phyloP scores from a whole-genome alignment of 30 jellyfish, hydroid and myxozoan genomes.

The Catostylus mosaicus region DNA sequence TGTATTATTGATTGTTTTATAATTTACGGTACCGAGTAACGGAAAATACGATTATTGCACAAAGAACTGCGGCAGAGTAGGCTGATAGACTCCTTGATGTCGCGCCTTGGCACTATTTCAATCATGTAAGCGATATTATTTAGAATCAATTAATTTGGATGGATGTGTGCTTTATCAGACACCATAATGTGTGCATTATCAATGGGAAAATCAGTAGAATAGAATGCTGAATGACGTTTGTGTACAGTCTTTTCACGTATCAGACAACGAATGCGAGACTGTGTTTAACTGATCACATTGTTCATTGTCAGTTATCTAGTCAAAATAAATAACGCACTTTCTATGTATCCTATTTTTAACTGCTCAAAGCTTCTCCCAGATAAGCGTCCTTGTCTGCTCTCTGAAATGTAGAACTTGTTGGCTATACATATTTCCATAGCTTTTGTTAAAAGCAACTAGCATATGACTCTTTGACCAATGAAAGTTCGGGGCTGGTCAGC shows the following conservation, averaged over 20 bases:
- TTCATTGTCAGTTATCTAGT: slow-evolving; percentile 2
- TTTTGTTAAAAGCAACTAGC: no score
- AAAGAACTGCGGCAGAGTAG: slow-evolving; percentile 5
- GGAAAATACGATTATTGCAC: slow-evolving; percentile 3
- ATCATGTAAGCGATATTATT: background rate
- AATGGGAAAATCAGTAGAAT: slow-evolving; percentile 6
- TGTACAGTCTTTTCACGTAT: background rate
- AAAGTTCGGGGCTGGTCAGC: no score
- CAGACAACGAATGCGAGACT: background rate
- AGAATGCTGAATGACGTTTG: background rate
- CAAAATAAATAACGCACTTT: background rate
- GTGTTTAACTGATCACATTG: background rate
- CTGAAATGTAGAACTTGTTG: no score
- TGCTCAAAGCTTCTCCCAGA: no score
- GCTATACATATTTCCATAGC: no score
- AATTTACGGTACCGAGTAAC: slow-evolving; percentile 11
- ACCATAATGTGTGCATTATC: background rate
- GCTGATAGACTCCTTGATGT: slow-evolving; percentile 11
- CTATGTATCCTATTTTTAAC: background rate
- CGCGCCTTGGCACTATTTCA: slow-evolving; percentile 19
- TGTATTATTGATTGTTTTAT: background rate
- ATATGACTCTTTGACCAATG: no score
- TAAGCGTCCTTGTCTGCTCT: no score
- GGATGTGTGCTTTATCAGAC: background rate
- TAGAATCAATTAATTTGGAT: background rate